Conservation (phyloP, 2,113 vertebrate genomes). For the Grantiella picta region DNA sequence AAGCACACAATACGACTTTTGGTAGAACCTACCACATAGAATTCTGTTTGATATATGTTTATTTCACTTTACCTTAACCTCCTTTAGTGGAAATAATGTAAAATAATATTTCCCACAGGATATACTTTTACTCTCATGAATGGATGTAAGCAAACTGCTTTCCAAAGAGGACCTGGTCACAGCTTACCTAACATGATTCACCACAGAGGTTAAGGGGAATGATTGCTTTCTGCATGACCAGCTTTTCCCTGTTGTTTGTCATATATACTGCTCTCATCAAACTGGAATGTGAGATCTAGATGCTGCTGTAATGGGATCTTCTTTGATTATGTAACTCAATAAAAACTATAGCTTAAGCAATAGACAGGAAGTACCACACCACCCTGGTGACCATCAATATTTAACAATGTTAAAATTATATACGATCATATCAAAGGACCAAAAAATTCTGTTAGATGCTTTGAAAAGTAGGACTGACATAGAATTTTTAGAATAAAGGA, state of each 20-base stretch:
- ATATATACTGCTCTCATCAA: neutral
- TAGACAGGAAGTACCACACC: neutral
- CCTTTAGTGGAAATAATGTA: neutral
- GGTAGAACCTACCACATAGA: neutral
- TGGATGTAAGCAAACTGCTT: neutral
- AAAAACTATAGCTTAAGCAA: neutral
- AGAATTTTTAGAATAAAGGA: neutral
- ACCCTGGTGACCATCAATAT: neutral
- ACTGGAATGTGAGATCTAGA: neutral
- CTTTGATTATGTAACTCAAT: conserved; percentile 17
- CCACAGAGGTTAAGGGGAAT: neutral
- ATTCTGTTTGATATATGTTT: neutral
- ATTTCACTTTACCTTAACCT: neutral
- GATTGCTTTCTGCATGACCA: neutral
- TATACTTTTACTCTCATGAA: neutral
- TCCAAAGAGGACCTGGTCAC: neutral
- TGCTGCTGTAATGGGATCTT: neutral
- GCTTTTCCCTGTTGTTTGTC: conserved; percentile 8
- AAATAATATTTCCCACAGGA: conserved; percentile 8
- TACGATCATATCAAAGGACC: neutral
- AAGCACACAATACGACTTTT: neutral
- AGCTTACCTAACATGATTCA: neutral
- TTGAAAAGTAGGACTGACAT: neutral
- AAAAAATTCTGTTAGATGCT: neutral
- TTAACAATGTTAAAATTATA: neutral